Evolutionary conservation across 2,888 invertebrate genomes (phyloP).

Genomic region (Bruchidius siliquastri): DNA sequence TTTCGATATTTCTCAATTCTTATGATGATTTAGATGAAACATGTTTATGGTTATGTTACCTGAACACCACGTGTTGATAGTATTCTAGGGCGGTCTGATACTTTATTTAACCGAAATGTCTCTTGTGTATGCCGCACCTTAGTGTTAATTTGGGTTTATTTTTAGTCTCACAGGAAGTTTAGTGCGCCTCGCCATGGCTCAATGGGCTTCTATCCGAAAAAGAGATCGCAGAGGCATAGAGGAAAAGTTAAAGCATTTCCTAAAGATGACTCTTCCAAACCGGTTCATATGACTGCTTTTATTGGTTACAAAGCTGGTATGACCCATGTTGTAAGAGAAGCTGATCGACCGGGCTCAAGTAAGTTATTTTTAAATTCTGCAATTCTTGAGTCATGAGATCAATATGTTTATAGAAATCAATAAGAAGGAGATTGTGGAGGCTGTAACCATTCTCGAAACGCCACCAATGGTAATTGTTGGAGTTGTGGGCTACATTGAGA

Average conservation of each 20-base stretch:
- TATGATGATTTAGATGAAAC: conserved; percentile 61
- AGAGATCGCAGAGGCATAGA: conserved; percentile 91
- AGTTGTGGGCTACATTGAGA: conserved; percentile 97
- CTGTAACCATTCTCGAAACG: conserved; percentile 95
- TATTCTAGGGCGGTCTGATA: conserved; percentile 73
- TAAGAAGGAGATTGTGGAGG: conserved; percentile 99
- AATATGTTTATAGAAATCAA: conserved; percentile 77
- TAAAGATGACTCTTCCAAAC: conserved; percentile 93
- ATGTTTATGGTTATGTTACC: conserved; percentile 58
- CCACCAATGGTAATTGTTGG: conserved; percentile 98
- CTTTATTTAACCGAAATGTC: background rate
- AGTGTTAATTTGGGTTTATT: conserved; percentile 20
- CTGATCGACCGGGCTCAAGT: conserved; percentile 98
- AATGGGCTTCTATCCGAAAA: conserved; percentile 99
- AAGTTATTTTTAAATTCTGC: conserved; percentile 49
- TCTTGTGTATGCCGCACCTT: background rate
- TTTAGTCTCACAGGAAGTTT: conserved; percentile 98
- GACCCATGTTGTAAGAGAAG: conserved; percentile 98
- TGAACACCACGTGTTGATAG: conserved; percentile 61
- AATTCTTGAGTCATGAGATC: background rate
- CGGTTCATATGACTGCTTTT: conserved; percentile 96
- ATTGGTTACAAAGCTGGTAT: conserved; percentile 99
- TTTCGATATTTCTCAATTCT: conserved; percentile 3
- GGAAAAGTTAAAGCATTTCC: conserved; percentile 99
- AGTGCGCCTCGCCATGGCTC: conserved; percentile 99